These are phyloP conservation scores for Choristoneura fumiferana DNA, from an alignment of 1,140 invertebrate species.

Conservation along the genomic window DNA sequence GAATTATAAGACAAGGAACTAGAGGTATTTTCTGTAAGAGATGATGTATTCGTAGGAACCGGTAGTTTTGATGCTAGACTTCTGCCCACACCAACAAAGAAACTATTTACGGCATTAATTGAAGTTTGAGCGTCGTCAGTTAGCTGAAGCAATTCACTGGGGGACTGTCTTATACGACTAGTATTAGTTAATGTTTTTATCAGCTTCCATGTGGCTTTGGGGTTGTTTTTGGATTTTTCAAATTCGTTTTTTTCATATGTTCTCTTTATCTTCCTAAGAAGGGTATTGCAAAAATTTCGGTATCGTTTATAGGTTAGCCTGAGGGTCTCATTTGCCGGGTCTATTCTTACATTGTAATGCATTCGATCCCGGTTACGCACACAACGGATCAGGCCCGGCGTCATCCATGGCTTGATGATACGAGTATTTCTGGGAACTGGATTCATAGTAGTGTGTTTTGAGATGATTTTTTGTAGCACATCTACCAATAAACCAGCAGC, in stretches of 20 bases:
- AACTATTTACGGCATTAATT: not conserved
- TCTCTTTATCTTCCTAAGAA: constrained; percentile 4
- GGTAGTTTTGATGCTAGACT: not conserved
- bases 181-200: not conserved
- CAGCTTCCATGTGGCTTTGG: not conserved
- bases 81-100: not conserved
- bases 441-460: not conserved
- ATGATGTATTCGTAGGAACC: not conserved
- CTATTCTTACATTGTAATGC: not conserved
- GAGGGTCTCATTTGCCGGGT: not conserved
- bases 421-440: not conserved
- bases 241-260: constrained; percentile 1
- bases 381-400: not conserved
- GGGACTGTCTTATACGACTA: not conserved
- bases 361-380: not conserved
- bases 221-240: not conserved
- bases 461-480: not conserved
- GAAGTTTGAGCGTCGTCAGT: not conserved
- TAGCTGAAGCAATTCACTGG: not conserved
- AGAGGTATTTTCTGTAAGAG: not conserved
- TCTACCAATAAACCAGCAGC: not conserved
- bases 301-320: constrained; percentile 16
- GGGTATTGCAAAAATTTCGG: constrained; percentile 11
- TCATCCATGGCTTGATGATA: not conserved
- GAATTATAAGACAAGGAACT: not conserved